These are phyloP conservation scores for Nomada lathburiana DNA, from an alignment of 2,888 invertebrate genomes.

Conservation along the genomic window DNA sequence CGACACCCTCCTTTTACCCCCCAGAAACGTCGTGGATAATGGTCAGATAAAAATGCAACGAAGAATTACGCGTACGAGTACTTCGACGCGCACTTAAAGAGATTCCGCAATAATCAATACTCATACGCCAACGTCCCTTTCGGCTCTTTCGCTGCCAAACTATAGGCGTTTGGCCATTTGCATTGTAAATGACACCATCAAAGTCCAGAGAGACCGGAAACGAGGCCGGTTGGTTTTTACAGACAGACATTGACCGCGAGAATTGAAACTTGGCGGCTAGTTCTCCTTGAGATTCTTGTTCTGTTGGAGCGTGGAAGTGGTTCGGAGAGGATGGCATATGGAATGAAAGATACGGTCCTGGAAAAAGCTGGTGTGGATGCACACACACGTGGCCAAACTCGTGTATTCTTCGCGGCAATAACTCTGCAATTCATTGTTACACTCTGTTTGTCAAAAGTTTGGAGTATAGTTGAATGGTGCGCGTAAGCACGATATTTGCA, in stretches of 20 bases:
- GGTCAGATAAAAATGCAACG: conserved; percentile 30
- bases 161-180: neutral
- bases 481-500: neutral
- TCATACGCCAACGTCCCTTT: conserved; percentile 14
- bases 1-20: neutral
- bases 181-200: conserved; percentile 9
- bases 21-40: neutral
- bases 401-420: neutral
- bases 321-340: neutral
- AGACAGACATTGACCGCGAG: neutral
- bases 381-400: conserved; percentile 40
- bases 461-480: neutral
- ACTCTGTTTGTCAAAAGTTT: conserved; percentile 11
- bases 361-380: conserved; percentile 25
- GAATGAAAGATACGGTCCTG: conserved; percentile 30
- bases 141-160: neutral
- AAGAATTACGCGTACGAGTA: conserved; percentile 23
- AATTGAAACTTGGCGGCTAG: neutral
- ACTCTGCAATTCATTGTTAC: neutral
- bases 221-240: neutral
- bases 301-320: neutral
- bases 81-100: conserved; percentile 50
- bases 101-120: conserved; percentile 58
- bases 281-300: neutral
- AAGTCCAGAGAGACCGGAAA: neutral